Conservation (phyloP, 2,888 invertebrate species). For the Melinaea menophilus region DNA sequence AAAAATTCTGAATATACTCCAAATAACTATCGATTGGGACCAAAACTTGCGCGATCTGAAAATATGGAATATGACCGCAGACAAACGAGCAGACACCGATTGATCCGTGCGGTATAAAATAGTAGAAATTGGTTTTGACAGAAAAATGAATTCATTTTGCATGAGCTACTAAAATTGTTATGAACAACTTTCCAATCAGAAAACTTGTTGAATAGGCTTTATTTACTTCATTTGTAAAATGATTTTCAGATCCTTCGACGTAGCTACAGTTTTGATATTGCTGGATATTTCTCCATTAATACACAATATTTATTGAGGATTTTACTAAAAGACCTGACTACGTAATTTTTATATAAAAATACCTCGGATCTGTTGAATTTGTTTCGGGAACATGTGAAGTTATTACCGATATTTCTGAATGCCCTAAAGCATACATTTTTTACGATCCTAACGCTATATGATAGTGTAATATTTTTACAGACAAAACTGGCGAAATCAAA, state of each 20-base stretch:
- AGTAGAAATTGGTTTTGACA: too few relatives aligned
- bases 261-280: conserved; percentile 5
- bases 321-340: conserved; percentile 8
- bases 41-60: conserved; percentile 3
- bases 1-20: too few relatives aligned
- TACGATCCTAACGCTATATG: background rate
- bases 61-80: background rate
- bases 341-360: conserved; percentile 8
- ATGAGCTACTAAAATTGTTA: conserved; percentile 27
- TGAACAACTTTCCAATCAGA: conserved; percentile 27
- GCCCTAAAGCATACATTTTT: background rate
- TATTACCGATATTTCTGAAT: background rate
- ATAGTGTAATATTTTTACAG: background rate
- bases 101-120: background rate
- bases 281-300: background rate
- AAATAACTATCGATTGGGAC: too few relatives aligned
- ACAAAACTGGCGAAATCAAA: background rate
- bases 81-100: background rate
- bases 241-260: conserved; percentile 1
- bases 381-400: conserved; percentile 1
- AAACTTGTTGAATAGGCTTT: conserved; percentile 39
- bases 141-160: too few relatives aligned
- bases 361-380: conserved; percentile 4
- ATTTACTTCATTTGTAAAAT: conserved; percentile 1
- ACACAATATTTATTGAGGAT: background rate